phyloP scores from a whole-genome alignment of 2,113 vertebrate species.

The Trichechus manatus region DNA sequence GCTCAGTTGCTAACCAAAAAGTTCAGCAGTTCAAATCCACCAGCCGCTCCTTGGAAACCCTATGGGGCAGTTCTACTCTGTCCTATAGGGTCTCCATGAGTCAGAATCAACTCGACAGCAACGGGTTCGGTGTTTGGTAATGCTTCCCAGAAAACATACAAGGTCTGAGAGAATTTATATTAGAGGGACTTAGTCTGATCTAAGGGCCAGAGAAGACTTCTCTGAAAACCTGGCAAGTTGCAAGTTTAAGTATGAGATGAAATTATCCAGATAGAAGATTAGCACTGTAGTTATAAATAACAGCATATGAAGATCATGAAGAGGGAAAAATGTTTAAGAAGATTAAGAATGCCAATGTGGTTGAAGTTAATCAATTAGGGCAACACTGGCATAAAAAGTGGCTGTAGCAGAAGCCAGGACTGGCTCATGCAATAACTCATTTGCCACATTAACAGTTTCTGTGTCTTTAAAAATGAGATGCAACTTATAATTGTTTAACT shows the following conservation, averaged over 20 bases:
- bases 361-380: background rate
- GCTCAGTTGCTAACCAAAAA: no score
- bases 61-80: no score
- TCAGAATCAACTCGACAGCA: no score
- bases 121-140: no score
- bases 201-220: background rate
- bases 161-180: background rate
- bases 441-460: background rate
- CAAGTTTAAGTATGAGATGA: background rate
- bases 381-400: background rate
- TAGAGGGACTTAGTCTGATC: background rate
- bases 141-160: background rate
- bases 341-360: background rate
- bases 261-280: background rate
- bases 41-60: no score
- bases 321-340: background rate
- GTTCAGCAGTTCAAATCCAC: no score
- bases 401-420: background rate
- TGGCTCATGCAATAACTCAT: background rate
- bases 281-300: background rate
- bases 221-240: background rate
- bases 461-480: background rate
- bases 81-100: no score
- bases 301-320: background rate
- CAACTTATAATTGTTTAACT: background rate